A percentile compares a stretch with the other conserved stretches of the same genome.
phyloP scores from a whole-genome alignment of 2,113 vertebrate species.

The Caranx melampygus region DNA sequence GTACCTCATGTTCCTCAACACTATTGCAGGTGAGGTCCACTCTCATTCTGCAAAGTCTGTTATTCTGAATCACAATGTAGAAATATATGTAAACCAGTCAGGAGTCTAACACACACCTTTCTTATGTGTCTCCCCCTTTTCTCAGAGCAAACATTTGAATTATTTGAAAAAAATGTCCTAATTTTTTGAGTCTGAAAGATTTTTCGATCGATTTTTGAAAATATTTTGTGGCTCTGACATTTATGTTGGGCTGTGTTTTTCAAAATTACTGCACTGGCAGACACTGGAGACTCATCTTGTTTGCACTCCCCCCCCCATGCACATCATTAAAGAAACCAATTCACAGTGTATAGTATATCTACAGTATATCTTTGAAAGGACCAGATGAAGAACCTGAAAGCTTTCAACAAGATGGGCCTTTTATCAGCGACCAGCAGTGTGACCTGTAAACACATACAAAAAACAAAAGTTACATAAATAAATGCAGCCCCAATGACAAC shows the following conservation, averaged over 20 bases:
- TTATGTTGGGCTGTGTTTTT: background rate
- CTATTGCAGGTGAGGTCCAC: constrained; percentile 92
- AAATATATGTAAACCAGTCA: background rate
- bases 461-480: constrained; percentile 1
- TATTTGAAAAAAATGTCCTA: too few relatives aligned
- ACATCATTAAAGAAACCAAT: background rate
- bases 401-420: constrained; percentile 22
- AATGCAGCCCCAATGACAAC: background rate
- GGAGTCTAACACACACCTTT: background rate
- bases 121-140: background rate
- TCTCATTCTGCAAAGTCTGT: background rate
- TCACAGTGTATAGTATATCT: too few relatives aligned
- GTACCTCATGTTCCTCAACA: constrained; percentile 99
- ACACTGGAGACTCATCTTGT: background rate
- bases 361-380: constrained; percentile 8
- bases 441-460: background rate
- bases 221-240: background rate
- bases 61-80: background rate
- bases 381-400: constrained; percentile 5
- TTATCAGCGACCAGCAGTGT: background rate
- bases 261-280: constrained; percentile 20
- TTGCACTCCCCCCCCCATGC: background rate
- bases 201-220: too few relatives aligned
- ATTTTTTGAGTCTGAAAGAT: too few relatives aligned
- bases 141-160: background rate